Evolutionary conservation across 2,113 vertebrate species (phyloP).

Genomic region (Mesembrinibis cayennensis): DNA sequence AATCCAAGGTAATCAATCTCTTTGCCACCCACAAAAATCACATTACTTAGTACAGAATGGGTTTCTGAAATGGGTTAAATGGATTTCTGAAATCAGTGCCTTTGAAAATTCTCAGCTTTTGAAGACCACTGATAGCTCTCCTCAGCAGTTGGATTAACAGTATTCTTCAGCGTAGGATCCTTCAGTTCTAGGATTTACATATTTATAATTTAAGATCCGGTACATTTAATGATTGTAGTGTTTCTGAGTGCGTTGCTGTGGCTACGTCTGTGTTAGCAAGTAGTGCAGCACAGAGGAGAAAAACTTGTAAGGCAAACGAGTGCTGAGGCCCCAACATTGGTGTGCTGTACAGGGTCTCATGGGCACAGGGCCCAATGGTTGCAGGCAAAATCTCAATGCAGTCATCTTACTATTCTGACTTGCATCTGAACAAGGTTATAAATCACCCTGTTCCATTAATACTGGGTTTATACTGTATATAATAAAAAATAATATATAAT

Average conservation of each 20-base stretch:
- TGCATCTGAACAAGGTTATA: neutral
- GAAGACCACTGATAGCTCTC: neutral
- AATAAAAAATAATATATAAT: too few relatives aligned
- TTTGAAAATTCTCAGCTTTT: constrained; percentile 4
- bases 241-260: neutral
- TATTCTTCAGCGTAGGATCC: neutral
- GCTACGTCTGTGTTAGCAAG: neutral
- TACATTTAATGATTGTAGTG: neutral
- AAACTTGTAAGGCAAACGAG: neutral
- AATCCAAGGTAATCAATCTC: neutral
- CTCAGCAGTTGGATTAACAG: neutral
- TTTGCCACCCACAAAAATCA: neutral
- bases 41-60: neutral
- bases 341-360: neutral
- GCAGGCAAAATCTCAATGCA: neutral
- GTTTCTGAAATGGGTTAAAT: neutral
- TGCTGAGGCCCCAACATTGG: neutral
- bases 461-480: neutral
- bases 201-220: neutral
- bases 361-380: neutral
- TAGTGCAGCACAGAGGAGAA: neutral
- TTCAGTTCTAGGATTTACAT: neutral
- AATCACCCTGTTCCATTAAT: neutral
- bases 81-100: neutral
- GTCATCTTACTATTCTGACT: neutral